Base-by-base conservation (phyloP, 2,888 invertebrate species). In the Drosophila neotestacea region DNA sequence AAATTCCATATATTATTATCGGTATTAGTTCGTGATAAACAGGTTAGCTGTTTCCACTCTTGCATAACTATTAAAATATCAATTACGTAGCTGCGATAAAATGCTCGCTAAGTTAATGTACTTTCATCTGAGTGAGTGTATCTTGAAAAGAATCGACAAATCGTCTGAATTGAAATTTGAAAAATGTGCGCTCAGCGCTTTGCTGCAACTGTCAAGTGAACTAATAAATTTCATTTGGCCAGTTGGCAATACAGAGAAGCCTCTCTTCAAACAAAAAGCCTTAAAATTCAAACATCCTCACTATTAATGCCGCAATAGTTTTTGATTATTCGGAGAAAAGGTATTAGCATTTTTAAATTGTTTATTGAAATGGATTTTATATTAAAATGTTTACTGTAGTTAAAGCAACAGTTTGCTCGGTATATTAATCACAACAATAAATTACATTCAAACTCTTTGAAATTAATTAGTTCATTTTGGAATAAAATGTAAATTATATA, bases 81-180 rank as follows among this genome's bases (percentile, higher is more conserved):
- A 16, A 16, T 16, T 16, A 16, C 16, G 16, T 16, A 16, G 16
- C 16, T 16, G 16, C 16, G 16, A 16, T 30, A 30, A 30, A 30
- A 30, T 30, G 6, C 30, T 6, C 7, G n/a, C 1, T 4, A 2
- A 41, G 13, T 22, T 13, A 11, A 46, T 7, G 1, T 13, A 50
- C 11, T 10, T 32, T 1, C 0, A 0, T 0, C 6, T 1, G 34
- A 5, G 32, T 27, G 2, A 75, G 77, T 1, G 77, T 38, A 77
- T 56, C 34, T 41, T n/a, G 4, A 52, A 47, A 52, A 68, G 55
- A 42, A 54, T 56, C 70, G 78, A 66, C 70, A 66, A 76, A 78
- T 76, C 73, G 73, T 73, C 74, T 79, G 85, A 87, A 87, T 82
- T 77, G 85, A 70, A 82, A 87, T 82, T 85, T 87, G 88, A 84